Evolutionary conservation across 2,888 invertebrate genomes (phyloP).

Genomic region (Caenorhabditis sulstoni): DNA sequence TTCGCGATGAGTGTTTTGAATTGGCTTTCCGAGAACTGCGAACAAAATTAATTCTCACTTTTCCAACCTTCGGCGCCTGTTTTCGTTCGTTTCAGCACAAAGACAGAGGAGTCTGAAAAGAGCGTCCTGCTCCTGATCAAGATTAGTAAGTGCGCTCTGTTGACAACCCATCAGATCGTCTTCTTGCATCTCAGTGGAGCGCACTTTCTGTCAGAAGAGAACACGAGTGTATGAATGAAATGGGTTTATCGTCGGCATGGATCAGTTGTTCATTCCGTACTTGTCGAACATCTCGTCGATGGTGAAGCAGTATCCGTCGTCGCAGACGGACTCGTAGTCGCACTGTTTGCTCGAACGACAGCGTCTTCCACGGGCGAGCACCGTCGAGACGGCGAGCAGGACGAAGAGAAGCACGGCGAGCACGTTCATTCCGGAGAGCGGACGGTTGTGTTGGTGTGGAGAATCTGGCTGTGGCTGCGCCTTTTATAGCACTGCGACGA

Average conservation of each 20-base stretch:
- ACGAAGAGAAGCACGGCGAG: not conserved
- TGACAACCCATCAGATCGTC: too few relatives aligned
- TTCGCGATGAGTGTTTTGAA: conserved; percentile 2
- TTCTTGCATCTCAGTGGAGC: too few relatives aligned
- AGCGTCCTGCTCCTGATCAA: too few relatives aligned
- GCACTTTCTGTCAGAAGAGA: too few relatives aligned
- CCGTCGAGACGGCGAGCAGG: not conserved
- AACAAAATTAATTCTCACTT: not conserved
- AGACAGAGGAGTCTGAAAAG: too few relatives aligned
- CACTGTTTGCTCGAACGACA: not conserved
- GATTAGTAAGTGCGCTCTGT: too few relatives aligned
- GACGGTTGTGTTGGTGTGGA: too few relatives aligned
- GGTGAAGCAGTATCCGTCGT: conserved; percentile 10
- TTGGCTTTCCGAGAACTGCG: not conserved
- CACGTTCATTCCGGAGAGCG: not conserved
- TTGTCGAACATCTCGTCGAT: conserved; percentile 19
- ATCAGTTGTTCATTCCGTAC: conserved; percentile 16
- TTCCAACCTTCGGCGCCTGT: too few relatives aligned
- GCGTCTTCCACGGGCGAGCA: not conserved
- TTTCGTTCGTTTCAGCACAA: too few relatives aligned
- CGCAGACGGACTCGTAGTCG: not conserved
- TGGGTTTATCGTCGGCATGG: not conserved
- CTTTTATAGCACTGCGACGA: too few relatives aligned
- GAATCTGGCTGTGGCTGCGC: too few relatives aligned
- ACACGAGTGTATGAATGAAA: not conserved